A percentile compares a stretch with the other conserved stretches of the same genome.
These are phyloP conservation scores for Enteromius viviparus DNA, from an alignment of 2,797 vertebrate species.

Conservation along the genomic window DNA sequence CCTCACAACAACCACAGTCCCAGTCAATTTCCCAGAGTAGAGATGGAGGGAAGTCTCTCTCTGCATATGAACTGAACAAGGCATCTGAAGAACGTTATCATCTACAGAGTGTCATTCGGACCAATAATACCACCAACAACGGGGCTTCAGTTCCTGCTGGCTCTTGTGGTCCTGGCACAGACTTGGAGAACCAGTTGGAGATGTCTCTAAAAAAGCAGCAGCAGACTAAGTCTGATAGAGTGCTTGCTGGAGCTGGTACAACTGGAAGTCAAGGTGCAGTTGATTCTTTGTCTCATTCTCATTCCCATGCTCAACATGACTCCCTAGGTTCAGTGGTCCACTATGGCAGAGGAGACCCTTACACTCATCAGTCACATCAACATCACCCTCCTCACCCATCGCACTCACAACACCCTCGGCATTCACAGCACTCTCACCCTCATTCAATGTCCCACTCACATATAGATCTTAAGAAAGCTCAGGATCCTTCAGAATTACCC, in stretches of 20 bases:
- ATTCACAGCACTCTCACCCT: slow-evolving; percentile 67
- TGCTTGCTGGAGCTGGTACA: slow-evolving; percentile 74
- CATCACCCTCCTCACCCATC: slow-evolving; percentile 69
- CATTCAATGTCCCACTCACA: slow-evolving; percentile 76
- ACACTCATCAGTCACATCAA: slow-evolving; percentile 68
- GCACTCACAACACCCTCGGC: slow-evolving; percentile 74
- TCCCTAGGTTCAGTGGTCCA: slow-evolving; percentile 72
- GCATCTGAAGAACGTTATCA: slow-evolving; percentile 86
- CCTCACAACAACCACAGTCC: slow-evolving; percentile 69
- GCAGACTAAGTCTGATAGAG: slow-evolving; percentile 65
- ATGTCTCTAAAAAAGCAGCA: slow-evolving; percentile 84
- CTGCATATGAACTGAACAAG: slow-evolving; percentile 82
- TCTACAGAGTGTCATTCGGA: slow-evolving; percentile 89
- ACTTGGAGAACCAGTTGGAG: slow-evolving; percentile 82
- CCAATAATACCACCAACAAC: slow-evolving; percentile 76
- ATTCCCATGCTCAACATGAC: slow-evolving; percentile 70
- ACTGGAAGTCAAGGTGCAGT: slow-evolving; percentile 69
- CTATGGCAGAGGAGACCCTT: slow-evolving; percentile 73
- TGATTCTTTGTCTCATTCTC: slow-evolving; percentile 67
- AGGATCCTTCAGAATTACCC: slow-evolving; percentile 75
- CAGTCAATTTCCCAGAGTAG: slow-evolving; percentile 67
- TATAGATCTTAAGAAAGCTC: slow-evolving; percentile 79
- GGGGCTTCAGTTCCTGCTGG: slow-evolving; percentile 61
- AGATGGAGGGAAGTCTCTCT: slow-evolving; percentile 69
- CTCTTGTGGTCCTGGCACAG: slow-evolving; percentile 60